These are phyloP conservation scores for Mizuhopecten yessoensis DNA, from an alignment of 1,140 invertebrate genomes.

Conservation along the genomic window DNA sequence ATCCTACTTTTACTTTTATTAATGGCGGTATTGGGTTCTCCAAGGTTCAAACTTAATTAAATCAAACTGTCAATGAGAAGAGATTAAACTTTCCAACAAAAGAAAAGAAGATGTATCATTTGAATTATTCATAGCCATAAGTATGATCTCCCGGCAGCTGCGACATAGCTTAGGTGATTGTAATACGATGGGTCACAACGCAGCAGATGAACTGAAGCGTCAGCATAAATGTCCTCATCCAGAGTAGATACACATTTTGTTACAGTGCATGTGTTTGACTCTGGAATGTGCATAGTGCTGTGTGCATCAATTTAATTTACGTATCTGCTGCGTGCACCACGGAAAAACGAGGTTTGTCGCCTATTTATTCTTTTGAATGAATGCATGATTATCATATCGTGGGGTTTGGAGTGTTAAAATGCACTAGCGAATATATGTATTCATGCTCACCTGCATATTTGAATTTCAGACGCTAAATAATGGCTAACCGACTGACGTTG, in stretches of 20 bases:
- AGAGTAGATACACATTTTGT: conserved; percentile 20
- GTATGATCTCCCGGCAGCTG: background rate
- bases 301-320: background rate
- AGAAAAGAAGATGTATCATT: conserved; percentile 39
- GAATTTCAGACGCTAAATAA: background rate
- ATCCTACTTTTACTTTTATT: background rate
- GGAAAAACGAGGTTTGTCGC: background rate
- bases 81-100: conserved; percentile 35
- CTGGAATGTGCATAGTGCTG: background rate
- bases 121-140: conserved; percentile 6
- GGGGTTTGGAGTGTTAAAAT: background rate
- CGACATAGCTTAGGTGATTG: background rate
- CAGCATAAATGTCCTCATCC: conserved; percentile 26
- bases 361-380: background rate
- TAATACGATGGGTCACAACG: background rate
- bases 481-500: background rate
- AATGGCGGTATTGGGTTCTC: background rate
- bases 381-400: background rate
- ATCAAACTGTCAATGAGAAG: conserved; percentile 33
- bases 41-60: conserved; percentile 35
- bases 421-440: background rate
- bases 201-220: conserved; percentile 23
- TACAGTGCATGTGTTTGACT: conserved; percentile 22
- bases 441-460: background rate
- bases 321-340: background rate